Base-by-base conservation (phyloP, 2,888 invertebrate genomes). In the Hirudinaria manillensis region DNA sequence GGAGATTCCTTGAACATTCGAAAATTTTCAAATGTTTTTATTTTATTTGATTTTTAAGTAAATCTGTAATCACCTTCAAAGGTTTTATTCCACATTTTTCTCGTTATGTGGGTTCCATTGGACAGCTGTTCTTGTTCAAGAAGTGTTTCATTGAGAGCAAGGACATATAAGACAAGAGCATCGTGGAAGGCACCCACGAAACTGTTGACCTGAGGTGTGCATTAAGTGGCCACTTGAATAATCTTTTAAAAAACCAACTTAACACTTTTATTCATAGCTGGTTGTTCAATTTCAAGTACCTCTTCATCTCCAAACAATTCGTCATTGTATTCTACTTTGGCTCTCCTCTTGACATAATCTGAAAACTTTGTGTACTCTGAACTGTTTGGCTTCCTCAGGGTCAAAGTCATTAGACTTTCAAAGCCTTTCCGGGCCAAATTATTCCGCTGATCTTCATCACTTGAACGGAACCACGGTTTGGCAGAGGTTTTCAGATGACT, bases 141-240 rank as follows among this genome's bases (percentile, higher is more conserved):
- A 65, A 96, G 87, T 34, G 93, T 93, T 80, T 94, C 92, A 83
- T 94, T 95, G 10, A 98, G 87, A 0, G 95, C 95, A 76, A 92
- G 88, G 0, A 94, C 93, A 85, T 96, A 98, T 55, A 99, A 89
- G 0, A 97, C 88, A 19, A 98, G 93, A 0, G 96, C 96, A 82
- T 99, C 97, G 86, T 96, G 95, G 86, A 98, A 94, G 1, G 96
- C 94, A 0, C 93, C 93, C 73, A 94, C 94, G 85, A 93, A 94
- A 55, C 93, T 92, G 77, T 94, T 94, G 61, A 95, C 92, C 77
- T 78, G 51, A 56, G 21, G 61, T 1, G 61, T 29, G 7, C 56
- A 21, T 56, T 61, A 27, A 61, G 10, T 29, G 7, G 7, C 24
- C 61, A n/a, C 2, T 27, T 27, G 24, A 61, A 16, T 61, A 7